phyloP scores from a whole-genome alignment of 2,888 invertebrate species.

The Tetanocera ferruginea region DNA sequence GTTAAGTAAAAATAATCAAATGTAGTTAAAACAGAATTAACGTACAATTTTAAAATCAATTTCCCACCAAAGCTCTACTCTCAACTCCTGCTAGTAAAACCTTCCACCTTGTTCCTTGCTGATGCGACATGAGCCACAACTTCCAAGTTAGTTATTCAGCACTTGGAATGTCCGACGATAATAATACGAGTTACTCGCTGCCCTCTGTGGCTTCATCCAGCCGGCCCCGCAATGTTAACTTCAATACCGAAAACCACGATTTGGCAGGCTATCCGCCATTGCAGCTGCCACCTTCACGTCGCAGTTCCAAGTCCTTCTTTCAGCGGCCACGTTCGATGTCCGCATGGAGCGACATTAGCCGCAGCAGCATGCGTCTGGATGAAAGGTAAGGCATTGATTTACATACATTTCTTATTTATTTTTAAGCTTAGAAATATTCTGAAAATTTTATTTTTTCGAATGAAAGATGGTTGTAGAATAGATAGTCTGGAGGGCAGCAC shows the following conservation, averaged over 20 bases:
- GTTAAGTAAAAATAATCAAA: background rate
- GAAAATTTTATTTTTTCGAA: background rate
- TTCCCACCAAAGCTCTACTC: background rate
- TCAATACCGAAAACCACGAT: conserved; percentile 63
- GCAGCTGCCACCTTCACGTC: conserved; percentile 60
- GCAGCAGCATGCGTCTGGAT: conserved; percentile 82
- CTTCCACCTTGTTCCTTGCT: background rate
- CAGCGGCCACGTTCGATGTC: conserved; percentile 83
- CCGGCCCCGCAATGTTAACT: conserved; percentile 67
- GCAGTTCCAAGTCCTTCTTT: conserved; percentile 68
- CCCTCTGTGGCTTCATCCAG: conserved; percentile 64
- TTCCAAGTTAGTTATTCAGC: conserved; percentile 70
- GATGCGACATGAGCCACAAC: conserved; percentile 66
- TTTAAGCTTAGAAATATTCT: background rate
- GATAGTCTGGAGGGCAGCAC: too few species aligned
- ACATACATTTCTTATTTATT: background rate
- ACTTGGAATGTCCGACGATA: conserved; percentile 70
- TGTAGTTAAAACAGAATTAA: background rate
- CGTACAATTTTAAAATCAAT: too few species aligned
- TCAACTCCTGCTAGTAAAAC: background rate
- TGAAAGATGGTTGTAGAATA: too few species aligned
- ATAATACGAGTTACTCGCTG: conserved; percentile 67
- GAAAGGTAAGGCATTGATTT: conserved; percentile 64
- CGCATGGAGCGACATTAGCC: conserved; percentile 89
- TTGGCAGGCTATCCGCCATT: conserved; percentile 59